A percentile compares a stretch with the other conserved stretches of the same genome.
Conservation (phyloP, 2,797 vertebrate genomes). For the Notoglanidium macrostoma region DNA sequence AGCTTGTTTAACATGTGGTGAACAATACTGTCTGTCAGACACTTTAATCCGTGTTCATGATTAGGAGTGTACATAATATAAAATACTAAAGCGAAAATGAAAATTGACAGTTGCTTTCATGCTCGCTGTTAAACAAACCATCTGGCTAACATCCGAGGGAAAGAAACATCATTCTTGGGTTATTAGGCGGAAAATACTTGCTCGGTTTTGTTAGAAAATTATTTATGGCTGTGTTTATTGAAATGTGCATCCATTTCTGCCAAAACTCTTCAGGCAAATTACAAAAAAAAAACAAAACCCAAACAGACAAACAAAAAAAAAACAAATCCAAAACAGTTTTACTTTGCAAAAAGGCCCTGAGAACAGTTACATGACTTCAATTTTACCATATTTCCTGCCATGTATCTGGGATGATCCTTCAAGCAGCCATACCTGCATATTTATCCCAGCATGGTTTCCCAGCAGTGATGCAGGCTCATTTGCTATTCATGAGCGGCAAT, state of each 20-base stretch:
- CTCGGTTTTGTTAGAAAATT: neutral
- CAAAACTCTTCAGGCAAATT: neutral
- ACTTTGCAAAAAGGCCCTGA: neutral
- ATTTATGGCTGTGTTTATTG: neutral
- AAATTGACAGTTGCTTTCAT: neutral
- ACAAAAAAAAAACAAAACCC: neutral
- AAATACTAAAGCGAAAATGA: neutral
- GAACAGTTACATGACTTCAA: conserved; percentile 10
- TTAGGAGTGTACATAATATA: neutral
- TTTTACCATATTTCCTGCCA: neutral
- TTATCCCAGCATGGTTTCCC: neutral
- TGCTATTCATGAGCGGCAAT: conserved; percentile 23
- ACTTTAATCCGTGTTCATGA: neutral
- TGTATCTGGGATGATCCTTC: neutral
- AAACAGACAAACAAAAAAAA: too few species aligned
- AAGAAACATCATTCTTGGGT: neutral
- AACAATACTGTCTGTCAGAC: neutral
- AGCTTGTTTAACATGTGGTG: neutral
- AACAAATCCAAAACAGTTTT: neutral
- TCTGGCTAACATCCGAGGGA: neutral
- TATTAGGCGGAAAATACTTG: neutral
- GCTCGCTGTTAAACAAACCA: neutral
- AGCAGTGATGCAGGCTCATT: conserved; percentile 17
- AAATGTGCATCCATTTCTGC: neutral
- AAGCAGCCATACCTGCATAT: conserved; percentile 15